Evolutionary conservation across 2,797 vertebrate species (phyloP).

Genomic region (Cygnus olor): DNA sequence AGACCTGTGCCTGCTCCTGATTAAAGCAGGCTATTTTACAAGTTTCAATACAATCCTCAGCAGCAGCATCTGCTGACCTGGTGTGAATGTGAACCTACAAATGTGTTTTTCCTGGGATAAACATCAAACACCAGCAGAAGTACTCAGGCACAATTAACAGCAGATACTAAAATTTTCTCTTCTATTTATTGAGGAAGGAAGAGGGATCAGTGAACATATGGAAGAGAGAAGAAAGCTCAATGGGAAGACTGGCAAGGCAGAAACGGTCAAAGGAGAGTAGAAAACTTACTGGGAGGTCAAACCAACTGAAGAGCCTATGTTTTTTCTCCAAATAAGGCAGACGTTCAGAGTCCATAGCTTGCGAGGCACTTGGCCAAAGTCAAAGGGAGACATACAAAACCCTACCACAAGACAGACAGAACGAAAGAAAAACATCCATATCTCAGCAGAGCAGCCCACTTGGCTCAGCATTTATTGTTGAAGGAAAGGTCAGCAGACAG

Average conservation of each 20-base stretch:
- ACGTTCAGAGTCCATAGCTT: background rate
- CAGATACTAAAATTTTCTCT: background rate
- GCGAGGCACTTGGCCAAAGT: slow-evolving; percentile 38
- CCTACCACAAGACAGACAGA: background rate
- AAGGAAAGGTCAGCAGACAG: slow-evolving; percentile 34
- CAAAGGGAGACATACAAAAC: slow-evolving; percentile 36
- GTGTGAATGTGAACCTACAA: background rate
- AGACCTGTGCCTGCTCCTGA: background rate
- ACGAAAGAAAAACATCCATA: background rate
- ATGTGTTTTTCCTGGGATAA: background rate
- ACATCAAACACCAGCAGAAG: background rate
- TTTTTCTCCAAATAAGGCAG: slow-evolving; percentile 46
- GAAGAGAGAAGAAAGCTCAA: background rate
- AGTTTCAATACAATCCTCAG: background rate
- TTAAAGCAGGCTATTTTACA: background rate
- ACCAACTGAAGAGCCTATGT: background rate
- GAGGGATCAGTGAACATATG: background rate
- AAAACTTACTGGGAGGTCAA: slow-evolving; percentile 18
- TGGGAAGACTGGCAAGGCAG: background rate
- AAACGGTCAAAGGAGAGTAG: background rate
- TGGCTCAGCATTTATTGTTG: background rate
- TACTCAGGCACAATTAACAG: background rate
- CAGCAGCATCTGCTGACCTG: background rate
- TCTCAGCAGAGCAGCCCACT: slow-evolving; percentile 12
- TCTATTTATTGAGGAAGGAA: background rate